Evolutionary conservation across 2,797 vertebrate genomes (phyloP).

Genomic region (Aphelocoma californica): DNA sequence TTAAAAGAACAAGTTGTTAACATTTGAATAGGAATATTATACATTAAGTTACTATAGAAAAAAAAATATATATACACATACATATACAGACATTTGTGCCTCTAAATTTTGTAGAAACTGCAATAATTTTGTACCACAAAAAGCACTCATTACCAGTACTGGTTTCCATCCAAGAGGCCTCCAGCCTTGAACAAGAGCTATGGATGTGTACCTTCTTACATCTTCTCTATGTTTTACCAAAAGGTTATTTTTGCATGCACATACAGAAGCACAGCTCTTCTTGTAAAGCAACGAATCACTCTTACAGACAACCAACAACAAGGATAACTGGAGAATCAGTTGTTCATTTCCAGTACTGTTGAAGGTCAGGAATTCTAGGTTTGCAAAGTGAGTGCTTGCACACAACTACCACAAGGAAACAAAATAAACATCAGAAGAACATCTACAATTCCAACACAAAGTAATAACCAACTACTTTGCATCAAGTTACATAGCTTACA

Average conservation of each 20-base stretch:
- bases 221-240: neutral
- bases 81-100: neutral
- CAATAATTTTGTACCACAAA: conserved; percentile 49
- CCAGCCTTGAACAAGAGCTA: neutral
- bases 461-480: neutral
- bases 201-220: neutral
- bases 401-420: conserved; percentile 16
- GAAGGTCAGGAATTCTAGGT: neutral
- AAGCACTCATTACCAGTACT: neutral
- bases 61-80: neutral
- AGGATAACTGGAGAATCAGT: neutral
- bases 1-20: conserved; percentile 56
- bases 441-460: conserved; percentile 1
- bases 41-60: conserved; percentile 58
- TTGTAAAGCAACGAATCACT: neutral
- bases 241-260: neutral
- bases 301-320: neutral
- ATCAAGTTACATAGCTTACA: neutral
- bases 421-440: conserved; percentile 14
- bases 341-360: neutral
- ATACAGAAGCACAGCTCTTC: neutral
- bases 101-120: conserved; percentile 38
- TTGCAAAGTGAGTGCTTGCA: conserved; percentile 11
- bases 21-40: conserved; percentile 57
- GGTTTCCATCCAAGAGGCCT: conserved; percentile 20